phyloP scores from a whole-genome alignment of 1,140 invertebrate genomes.

The Drosophila baimaii region DNA sequence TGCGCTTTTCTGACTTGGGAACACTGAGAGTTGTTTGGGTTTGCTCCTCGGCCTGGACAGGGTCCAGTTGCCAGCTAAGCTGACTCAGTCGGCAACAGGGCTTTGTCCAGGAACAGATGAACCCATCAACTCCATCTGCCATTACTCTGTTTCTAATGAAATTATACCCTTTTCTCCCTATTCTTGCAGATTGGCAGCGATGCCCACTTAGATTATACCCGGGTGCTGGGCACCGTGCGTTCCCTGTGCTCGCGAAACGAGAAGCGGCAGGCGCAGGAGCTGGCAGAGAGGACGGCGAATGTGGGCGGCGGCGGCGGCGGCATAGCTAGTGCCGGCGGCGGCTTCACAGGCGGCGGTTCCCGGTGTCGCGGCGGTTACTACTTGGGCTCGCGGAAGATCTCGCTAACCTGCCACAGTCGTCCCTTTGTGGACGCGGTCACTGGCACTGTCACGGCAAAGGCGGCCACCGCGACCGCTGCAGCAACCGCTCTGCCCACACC shows the following conservation, averaged over 20 bases:
- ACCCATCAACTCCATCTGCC: background rate
- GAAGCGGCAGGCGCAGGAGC: conserved; percentile 79
- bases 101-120: background rate
- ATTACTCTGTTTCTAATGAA: background rate
- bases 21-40: conserved; percentile 2
- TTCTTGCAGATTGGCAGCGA: conserved; percentile 79
- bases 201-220: conserved; percentile 85
- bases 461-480: conserved; percentile 47
- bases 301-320: conserved; percentile 64
- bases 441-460: conserved; percentile 64
- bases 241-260: conserved; percentile 85
- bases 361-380: conserved; percentile 84
- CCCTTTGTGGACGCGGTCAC: conserved; percentile 69
- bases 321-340: conserved; percentile 25
- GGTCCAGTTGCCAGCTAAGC: background rate
- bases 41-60: background rate
- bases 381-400: conserved; percentile 87
- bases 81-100: background rate
- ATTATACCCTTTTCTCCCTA: background rate
- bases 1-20: conserved; percentile 20
- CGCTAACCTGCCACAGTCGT: conserved; percentile 85
- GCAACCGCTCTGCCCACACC: conserved; percentile 67
- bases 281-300: conserved; percentile 77
- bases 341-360: conserved; percentile 29
- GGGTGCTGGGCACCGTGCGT: conserved; percentile 85